phyloP scores from a whole-genome alignment of 2,888 invertebrate species.

The Synanthedon andrenaeformis region DNA sequence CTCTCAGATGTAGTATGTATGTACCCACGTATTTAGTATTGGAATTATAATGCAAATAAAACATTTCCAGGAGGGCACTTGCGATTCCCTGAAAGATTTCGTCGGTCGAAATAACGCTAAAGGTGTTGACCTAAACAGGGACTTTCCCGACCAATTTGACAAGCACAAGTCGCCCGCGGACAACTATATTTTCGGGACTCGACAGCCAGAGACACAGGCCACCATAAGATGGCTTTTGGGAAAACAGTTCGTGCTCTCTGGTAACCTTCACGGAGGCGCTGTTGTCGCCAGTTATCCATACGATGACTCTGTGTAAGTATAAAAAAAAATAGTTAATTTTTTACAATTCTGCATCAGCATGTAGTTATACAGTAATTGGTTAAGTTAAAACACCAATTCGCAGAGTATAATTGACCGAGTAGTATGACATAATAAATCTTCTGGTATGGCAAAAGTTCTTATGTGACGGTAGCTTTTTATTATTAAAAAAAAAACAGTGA shows the following conservation, averaged over 20 bases:
- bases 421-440: too few relatives aligned
- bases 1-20: too few relatives aligned
- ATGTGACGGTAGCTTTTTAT: too few relatives aligned
- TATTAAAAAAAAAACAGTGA: too few relatives aligned
- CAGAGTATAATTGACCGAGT: not conserved
- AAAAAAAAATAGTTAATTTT: not conserved
- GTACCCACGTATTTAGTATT: too few relatives aligned
- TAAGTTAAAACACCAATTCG: not conserved
- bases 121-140: slow-evolving; percentile 86
- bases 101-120: slow-evolving; percentile 86
- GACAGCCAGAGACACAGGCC: slow-evolving; percentile 90
- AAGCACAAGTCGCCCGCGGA: slow-evolving; percentile 36
- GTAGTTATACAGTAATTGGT: not conserved
- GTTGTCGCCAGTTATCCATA: slow-evolving; percentile 98
- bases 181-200: slow-evolving; percentile 63
- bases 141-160: slow-evolving; percentile 92
- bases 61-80: slow-evolving; percentile 80
- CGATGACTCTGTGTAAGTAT: slow-evolving; percentile 81
- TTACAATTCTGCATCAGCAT: not conserved
- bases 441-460: too few relatives aligned
- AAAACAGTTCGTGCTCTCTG: slow-evolving; percentile 92
- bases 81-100: slow-evolving; percentile 75
- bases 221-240: slow-evolving; percentile 90
- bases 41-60: too few relatives aligned
- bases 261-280: slow-evolving; percentile 96